Evolutionary conservation across 2,797 vertebrate genomes (phyloP).

Genomic region (Enteromius radiatus): DNA sequence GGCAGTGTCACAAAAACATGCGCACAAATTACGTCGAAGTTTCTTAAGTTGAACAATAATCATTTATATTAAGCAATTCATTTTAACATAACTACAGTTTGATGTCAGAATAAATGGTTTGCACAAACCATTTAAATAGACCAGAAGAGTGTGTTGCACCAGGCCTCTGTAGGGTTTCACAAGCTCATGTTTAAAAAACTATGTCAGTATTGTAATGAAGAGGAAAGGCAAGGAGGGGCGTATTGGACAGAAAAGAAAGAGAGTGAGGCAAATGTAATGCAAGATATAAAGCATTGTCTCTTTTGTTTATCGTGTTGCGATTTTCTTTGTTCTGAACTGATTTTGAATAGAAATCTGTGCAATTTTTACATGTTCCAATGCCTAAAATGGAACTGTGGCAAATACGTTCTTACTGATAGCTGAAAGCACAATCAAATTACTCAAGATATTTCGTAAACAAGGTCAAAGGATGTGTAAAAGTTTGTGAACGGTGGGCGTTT

Average conservation of each 20-base stretch:
- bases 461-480: not conserved
- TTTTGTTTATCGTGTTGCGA: not conserved
- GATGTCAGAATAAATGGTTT: not conserved
- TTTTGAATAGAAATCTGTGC: not conserved
- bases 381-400: not conserved
- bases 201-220: slow-evolving; percentile 32
- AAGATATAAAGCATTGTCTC: not conserved
- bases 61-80: not conserved
- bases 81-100: not conserved
- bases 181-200: slow-evolving; percentile 20
- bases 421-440: not conserved
- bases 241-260: not conserved
- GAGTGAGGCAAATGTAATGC: not conserved
- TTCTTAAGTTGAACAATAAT: not conserved
- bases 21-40: not conserved
- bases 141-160: not conserved
- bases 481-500: not conserved
- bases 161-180: not conserved
- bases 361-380: not conserved
- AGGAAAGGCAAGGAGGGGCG: slow-evolving; percentile 10
- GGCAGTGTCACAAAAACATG: not conserved
- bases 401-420: not conserved
- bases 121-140: slow-evolving; percentile 1
- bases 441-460: not conserved
- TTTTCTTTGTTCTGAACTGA: not conserved